Evolutionary conservation across 2,113 vertebrate species (phyloP).

Genomic region (Pampusana beccarii): DNA sequence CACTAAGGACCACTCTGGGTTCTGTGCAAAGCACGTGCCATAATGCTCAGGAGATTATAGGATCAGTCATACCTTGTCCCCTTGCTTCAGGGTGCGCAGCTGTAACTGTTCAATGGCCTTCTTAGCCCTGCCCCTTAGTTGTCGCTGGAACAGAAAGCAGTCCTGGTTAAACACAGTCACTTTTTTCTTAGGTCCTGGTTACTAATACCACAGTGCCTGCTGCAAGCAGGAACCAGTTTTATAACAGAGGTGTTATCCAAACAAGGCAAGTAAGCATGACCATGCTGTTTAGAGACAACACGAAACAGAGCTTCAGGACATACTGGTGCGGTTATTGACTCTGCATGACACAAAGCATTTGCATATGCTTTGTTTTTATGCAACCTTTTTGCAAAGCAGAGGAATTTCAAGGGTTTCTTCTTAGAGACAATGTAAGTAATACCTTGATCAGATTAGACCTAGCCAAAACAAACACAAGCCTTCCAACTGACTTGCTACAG

Average conservation of each 20-base stretch:
- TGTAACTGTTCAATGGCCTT: slow-evolving; percentile 86
- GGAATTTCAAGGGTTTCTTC: background rate
- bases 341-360: background rate
- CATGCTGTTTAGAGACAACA: background rate
- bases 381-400: background rate
- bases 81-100: slow-evolving; percentile 84
- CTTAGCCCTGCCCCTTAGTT: slow-evolving; percentile 85
- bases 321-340: background rate
- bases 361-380: background rate
- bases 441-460: background rate
- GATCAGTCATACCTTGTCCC: slow-evolving; percentile 80
- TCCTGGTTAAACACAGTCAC: background rate
- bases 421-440: background rate
- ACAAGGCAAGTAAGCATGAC: background rate
- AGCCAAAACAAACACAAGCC: background rate
- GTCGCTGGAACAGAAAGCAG: slow-evolving; percentile 73
- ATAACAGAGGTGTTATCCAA: background rate
- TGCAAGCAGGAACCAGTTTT: background rate
- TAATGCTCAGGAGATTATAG: accelerated
- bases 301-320: background rate
- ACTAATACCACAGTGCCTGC: background rate
- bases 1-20: background rate
- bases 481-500: background rate
- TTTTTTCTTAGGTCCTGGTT: background rate
- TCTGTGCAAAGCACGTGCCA: background rate